These are phyloP conservation scores for Myotis lucifugus DNA, from an alignment of 2,113 vertebrate species.

Conservation along the genomic window DNA sequence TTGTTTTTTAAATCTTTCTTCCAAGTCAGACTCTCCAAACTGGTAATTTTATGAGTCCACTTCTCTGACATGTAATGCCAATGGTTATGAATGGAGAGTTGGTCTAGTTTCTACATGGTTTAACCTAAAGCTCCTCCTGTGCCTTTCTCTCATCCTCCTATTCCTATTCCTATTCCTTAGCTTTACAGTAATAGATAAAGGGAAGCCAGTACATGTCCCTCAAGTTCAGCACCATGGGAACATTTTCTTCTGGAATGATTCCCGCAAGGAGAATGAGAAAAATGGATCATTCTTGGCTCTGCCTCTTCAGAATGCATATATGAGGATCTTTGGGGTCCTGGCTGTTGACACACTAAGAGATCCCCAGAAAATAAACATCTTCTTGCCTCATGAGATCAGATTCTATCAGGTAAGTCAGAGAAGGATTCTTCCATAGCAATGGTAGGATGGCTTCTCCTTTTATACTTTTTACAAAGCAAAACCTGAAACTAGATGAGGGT, in stretches of 20 bases:
- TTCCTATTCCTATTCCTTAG: constrained; percentile 72
- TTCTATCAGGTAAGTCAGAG: constrained; percentile 85
- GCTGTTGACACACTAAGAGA: constrained; percentile 86
- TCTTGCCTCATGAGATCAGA: constrained; percentile 85
- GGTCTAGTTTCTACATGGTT: not conserved
- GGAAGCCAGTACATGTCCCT: constrained; percentile 84
- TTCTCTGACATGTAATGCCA: not conserved
- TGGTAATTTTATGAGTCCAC: constrained; percentile 1
- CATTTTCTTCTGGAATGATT: constrained; percentile 86
- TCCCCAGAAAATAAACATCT: constrained; percentile 77
- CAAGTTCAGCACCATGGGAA: constrained; percentile 85
- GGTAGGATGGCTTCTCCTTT: not conserved
- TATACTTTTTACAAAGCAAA: constrained; percentile 1
- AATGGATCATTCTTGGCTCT: constrained; percentile 86
- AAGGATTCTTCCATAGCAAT: constrained; percentile 8
- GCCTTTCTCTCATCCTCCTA: not conserved
- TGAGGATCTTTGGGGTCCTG: constrained; percentile 86
- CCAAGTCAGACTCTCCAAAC: constrained; percentile 44
- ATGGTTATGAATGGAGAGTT: not conserved
- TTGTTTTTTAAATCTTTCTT: constrained; percentile 35
- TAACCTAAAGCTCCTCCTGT: not conserved
- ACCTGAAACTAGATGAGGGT: not conserved
- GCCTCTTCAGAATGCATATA: constrained; percentile 82
- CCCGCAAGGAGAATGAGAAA: constrained; percentile 59
- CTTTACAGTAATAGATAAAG: constrained; percentile 85